phyloP scores from a whole-genome alignment of 2,797 vertebrate species.

The Alcedo quadribrachys region DNA sequence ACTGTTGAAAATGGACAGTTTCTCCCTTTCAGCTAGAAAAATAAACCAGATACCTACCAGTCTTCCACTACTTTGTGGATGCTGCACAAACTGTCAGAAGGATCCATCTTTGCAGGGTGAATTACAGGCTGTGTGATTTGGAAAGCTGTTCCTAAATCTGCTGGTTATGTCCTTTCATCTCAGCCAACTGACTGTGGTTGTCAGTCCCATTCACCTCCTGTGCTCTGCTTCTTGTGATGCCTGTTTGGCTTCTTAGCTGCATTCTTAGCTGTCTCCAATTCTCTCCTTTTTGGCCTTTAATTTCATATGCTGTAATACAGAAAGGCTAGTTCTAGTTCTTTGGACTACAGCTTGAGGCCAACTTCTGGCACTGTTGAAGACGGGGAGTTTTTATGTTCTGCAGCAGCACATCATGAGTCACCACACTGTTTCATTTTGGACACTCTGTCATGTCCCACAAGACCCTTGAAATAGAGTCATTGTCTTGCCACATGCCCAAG shows the following conservation, averaged over 20 bases:
- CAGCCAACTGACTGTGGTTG: background rate
- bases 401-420: background rate
- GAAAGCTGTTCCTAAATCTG: background rate
- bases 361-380: background rate
- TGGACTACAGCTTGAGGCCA: background rate
- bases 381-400: background rate
- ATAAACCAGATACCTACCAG: background rate
- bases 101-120: background rate
- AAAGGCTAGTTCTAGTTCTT: background rate
- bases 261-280: background rate
- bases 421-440: background rate
- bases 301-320: background rate
- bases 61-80: background rate
- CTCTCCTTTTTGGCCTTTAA: background rate
- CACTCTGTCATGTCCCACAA: accelerated
- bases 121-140: background rate
- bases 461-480: background rate
- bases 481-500: background rate
- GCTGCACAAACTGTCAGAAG: background rate
- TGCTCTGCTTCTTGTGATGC: background rate
- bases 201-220: background rate
- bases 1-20: background rate
- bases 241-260: background rate
- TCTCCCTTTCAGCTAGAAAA: background rate
- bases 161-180: background rate